These are phyloP conservation scores for Smittia sp. DNA, from an alignment of 2,888 invertebrate genomes.

Conservation along the genomic window DNA sequence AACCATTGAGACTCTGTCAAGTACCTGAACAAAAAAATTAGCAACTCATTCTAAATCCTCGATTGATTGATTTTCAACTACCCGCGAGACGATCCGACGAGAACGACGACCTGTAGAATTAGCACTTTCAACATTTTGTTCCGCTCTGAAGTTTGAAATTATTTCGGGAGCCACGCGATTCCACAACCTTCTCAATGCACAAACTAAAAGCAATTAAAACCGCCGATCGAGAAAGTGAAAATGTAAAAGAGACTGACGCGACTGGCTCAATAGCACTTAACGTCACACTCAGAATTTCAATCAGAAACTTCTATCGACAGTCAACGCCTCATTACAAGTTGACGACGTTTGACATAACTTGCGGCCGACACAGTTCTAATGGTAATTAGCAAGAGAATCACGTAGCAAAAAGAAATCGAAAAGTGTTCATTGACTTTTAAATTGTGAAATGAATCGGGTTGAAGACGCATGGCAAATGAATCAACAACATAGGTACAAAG, in stretches of 20 bases:
- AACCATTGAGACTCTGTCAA: neutral
- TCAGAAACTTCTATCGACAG: neutral
- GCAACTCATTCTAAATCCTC: neutral
- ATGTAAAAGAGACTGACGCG: neutral
- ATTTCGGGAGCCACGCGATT: neutral
- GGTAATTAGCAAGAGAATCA: neutral
- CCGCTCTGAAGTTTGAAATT: neutral
- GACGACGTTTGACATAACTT: neutral
- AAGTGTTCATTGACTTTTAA: neutral
- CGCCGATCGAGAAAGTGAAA: conserved; percentile 35
- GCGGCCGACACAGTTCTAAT: neutral
- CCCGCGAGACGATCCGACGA: conserved; percentile 23
- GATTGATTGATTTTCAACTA: neutral
- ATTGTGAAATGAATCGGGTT: too few species aligned
- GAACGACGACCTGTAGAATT: conserved; percentile 14
- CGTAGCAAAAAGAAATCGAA: neutral
- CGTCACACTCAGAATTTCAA: neutral
- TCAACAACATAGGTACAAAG: too few species aligned
- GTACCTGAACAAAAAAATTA: neutral
- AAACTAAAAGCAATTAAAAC: conserved; percentile 37
- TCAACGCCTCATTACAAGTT: neutral
- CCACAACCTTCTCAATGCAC: conserved; percentile 18
- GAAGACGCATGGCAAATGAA: too few species aligned
- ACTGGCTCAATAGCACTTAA: neutral
- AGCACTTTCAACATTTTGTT: conserved; percentile 6